Percentiles rank a stretch among this genome's conserved stretches.
Evolutionary conservation across 2,888 invertebrate species (phyloP).

Genomic region (Tridacna crocea): DNA sequence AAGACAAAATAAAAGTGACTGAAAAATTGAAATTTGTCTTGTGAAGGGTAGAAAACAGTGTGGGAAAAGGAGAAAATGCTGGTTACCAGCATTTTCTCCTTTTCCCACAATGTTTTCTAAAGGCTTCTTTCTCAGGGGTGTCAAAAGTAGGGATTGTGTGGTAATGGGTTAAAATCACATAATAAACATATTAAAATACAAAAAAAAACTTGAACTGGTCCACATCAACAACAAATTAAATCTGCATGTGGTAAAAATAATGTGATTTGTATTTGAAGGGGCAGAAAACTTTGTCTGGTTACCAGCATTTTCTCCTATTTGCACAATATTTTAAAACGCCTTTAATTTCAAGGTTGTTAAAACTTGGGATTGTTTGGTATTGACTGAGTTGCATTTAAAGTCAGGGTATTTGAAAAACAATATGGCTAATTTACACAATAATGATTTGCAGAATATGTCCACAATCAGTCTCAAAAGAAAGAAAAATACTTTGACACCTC

Average conservation of each 20-base stretch:
- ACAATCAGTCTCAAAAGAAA: too few species aligned
- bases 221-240: too few species aligned
- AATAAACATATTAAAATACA: too few species aligned
- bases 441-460: too few species aligned
- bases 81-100: not conserved
- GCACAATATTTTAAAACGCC: not conserved
- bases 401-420: too few species aligned
- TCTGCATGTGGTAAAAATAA: too few species aligned
- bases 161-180: not conserved
- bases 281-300: not conserved
- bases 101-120: not conserved
- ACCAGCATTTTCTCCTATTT: not conserved
- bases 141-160: not conserved
- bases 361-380: not conserved
- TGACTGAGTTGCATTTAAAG: not conserved
- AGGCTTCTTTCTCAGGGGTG: not conserved
- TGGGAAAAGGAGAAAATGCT: not conserved
- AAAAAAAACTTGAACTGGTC: too few species aligned
- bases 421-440: too few species aligned
- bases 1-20: too few species aligned
- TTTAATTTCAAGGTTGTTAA: not conserved
- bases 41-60: not conserved
- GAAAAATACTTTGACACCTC: too few species aligned
- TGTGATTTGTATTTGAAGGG: too few species aligned
- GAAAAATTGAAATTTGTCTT: too few species aligned